phyloP scores from a whole-genome alignment of 1,140 invertebrate genomes.

The Drosophila pectinifera region DNA sequence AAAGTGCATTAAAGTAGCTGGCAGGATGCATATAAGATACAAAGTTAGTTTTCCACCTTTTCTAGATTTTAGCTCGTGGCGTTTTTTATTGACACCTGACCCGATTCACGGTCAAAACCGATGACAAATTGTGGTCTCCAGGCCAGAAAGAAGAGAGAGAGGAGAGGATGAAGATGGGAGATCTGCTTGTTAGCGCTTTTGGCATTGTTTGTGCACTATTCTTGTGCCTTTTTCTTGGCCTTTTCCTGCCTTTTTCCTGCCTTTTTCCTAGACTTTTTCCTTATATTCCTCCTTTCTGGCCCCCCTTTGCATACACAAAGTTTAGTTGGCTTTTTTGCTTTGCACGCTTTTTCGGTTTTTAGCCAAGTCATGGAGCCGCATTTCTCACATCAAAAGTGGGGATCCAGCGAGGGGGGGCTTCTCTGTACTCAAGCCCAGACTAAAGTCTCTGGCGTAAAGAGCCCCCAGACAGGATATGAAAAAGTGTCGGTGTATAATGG shows the following conservation, averaged over 20 bases:
- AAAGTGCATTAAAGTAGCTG: constrained; percentile 83
- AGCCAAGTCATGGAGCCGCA: constrained; percentile 74
- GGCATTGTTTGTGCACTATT: constrained; percentile 59
- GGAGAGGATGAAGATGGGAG: not conserved
- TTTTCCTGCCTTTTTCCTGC: not conserved
- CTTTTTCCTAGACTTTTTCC: constrained; percentile 1
- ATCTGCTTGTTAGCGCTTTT: constrained; percentile 64
- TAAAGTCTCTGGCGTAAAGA: constrained; percentile 30
- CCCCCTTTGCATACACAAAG: constrained; percentile 51
- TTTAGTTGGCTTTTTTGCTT: constrained; percentile 65
- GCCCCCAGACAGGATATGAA: constrained; percentile 78
- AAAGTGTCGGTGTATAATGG: constrained; percentile 80
- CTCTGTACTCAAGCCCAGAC: constrained; percentile 52
- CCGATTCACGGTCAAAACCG: constrained; percentile 69
- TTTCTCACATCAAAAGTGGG: constrained; percentile 61
- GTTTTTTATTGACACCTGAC: constrained; percentile 69
- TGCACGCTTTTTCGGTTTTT: constrained; percentile 78
- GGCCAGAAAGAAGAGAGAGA: constrained; percentile 1
- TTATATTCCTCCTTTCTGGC: not conserved
- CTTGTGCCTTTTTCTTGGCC: constrained; percentile 10
- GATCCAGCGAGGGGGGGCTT: constrained; percentile 15
- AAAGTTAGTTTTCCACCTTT: constrained; percentile 29
- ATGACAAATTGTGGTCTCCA: constrained; percentile 65
- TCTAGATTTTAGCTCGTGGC: constrained; percentile 14
- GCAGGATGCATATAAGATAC: constrained; percentile 53